These are phyloP conservation scores for Trachelus tabidus DNA, from an alignment of 2,888 invertebrate species.

Conservation along the genomic window DNA sequence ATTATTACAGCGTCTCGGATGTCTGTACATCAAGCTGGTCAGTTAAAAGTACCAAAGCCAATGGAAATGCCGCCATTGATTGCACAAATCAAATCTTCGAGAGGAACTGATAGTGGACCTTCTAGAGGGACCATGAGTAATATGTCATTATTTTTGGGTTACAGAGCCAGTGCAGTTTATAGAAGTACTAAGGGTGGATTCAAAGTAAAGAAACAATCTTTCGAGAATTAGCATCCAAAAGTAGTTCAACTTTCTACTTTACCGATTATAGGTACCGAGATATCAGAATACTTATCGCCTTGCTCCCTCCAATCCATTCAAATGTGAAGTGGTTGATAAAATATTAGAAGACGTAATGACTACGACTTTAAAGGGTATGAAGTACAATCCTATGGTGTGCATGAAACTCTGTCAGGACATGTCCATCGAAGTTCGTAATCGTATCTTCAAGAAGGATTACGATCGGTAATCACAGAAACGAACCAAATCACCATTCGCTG, in stretches of 20 bases:
- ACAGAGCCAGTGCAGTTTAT: slow-evolving; percentile 5
- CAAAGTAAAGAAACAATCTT: slow-evolving; percentile 1
- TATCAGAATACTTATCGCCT: slow-evolving; percentile 54
- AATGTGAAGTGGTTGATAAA: slow-evolving; percentile 37
- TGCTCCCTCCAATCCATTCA: slow-evolving; percentile 35
- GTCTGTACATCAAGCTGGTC: neutral
- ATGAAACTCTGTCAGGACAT: slow-evolving; percentile 41
- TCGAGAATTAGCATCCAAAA: neutral
- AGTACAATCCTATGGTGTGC: slow-evolving; percentile 38
- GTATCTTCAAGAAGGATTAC: slow-evolving; percentile 43
- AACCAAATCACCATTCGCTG: neutral
- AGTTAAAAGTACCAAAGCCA: neutral
- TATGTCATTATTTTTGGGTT: neutral
- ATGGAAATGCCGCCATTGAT: neutral
- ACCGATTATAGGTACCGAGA: slow-evolving; percentile 39
- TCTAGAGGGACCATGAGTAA: neutral
- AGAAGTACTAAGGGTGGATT: slow-evolving; percentile 11
- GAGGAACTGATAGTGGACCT: neutral
- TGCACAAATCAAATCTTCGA: neutral
- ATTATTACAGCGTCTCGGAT: neutral
- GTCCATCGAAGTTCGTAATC: slow-evolving; percentile 38
- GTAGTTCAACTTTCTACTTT: neutral
- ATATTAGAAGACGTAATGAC: slow-evolving; percentile 45
- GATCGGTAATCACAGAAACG: slow-evolving; percentile 38
- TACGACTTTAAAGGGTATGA: slow-evolving; percentile 27